Percentiles rank a stretch among this genome's conserved stretches.
Conservation (phyloP, 2,113 vertebrate genomes). For the Malurus elegans region DNA sequence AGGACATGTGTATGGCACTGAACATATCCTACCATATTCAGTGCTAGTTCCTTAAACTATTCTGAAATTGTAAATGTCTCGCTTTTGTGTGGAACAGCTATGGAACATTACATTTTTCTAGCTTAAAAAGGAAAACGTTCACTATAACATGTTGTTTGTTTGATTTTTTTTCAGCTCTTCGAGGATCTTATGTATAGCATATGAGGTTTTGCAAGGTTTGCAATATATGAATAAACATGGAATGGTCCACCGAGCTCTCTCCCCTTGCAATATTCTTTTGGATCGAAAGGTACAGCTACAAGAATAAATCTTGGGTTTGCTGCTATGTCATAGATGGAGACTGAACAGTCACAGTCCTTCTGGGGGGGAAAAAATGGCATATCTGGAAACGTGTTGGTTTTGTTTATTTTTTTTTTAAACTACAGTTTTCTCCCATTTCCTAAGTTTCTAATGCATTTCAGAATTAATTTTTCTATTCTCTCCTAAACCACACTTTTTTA, state of each 20-base stretch:
- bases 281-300: constrained; percentile 83
- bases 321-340: background rate
- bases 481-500: background rate
- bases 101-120: background rate
- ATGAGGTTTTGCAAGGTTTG: constrained; percentile 90
- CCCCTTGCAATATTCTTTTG: constrained; percentile 87
- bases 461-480: background rate
- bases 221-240: constrained; percentile 91
- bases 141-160: background rate
- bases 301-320: background rate
- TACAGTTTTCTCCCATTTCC: background rate
- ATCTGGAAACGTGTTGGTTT: background rate
- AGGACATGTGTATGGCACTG: background rate
- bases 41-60: background rate
- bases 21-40: background rate
- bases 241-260: constrained; percentile 93
- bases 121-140: background rate
- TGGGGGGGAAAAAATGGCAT: background rate
- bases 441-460: background rate
- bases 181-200: constrained; percentile 84
- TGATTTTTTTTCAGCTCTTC: constrained; percentile 70
- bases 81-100: background rate
- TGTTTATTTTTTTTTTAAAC: background rate
- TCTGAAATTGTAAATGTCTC: background rate
- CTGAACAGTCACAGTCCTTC: background rate